Base-by-base conservation (phyloP, 2,113 vertebrate species). In the Orycteropus afer region DNA sequence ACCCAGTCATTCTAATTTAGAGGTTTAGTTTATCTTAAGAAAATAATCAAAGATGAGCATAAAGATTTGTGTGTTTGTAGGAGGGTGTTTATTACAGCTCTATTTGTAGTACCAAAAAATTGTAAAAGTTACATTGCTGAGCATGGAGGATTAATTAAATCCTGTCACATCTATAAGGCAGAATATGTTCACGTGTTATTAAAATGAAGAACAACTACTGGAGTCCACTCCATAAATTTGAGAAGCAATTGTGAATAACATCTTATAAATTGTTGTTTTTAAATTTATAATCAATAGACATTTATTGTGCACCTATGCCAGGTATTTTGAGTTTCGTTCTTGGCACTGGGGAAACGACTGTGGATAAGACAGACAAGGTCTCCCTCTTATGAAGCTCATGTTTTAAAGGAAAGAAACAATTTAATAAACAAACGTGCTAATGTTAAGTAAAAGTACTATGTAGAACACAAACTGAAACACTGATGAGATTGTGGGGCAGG, bases 371-470 rank as follows among this genome's bases (percentile, higher is more conserved):
- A 93, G 57, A 61, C 18, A 59, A 59, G 55, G 37, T 90, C 42
- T 77, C 45, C 18, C 29, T 61, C 49, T 77, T 78, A n/a, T n/a
- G 53, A n/a, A 85, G 80, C 42, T 86, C 69, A 67, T 7, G 14
- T 87, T 93, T 93, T 59, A 69, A 57, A 90, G 87, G 53, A 57
- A 93, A 73, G 55, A 90, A 55, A 76, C 32, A 77, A 59, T 37
- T 74, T 80, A 93, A 81, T 86, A 73, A 63, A 47, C 40, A 47
- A 85, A 12, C 42, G 76, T 3, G 5, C 47, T 49, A 55, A 86
- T 81, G 40, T 65, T 79, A 76, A 90, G n/a, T 12, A 15, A 65
- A 74, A 67, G 42, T 83, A 37, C 77, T 77, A 34, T 12, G n/a
- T 7, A 83, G 82, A 59, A 67, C 25, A 61, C 20, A n/a, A 77